Base-by-base conservation (phyloP, 2,113 vertebrate genomes). In the Reinhardtius hippoglossoides region DNA sequence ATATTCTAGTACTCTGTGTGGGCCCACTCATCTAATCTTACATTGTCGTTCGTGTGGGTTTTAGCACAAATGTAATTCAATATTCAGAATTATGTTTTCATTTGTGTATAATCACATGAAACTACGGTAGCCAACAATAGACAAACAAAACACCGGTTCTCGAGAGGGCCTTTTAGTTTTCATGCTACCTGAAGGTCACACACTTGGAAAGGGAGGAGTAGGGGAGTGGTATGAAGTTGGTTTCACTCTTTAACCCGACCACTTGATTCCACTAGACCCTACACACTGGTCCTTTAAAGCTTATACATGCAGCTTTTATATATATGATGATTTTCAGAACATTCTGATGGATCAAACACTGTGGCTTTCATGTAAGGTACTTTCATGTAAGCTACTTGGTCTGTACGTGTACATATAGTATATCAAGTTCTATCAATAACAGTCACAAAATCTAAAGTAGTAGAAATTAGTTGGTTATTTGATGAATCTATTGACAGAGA, bases 1-100 rank as follows among this genome's bases (percentile, higher is more conserved):
- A 8, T 59, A 18, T 72, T 67, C 6, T 23, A 42, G 20, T 12
- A 18, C 50, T 79, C 63, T 61, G 42, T 74, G 52, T 14, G 46
- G 48, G 8, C 26, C 21, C 26, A 21, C 61, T 40, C 5, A 18
- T 65, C 27, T 80, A 35, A 78, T 68, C 57, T 37, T 9, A 37
- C 35, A 37, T 9, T 52, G 50, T 18, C 6, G 31, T 31, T 31
- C 31, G 18, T 20, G 50, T n/a, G 8, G 20, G 50, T 52, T n/a
- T 20, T n/a, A 52, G 4, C 16, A 52, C 5, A 52, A 20, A 14
- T 52, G 50, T 52, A 8, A 8, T 52, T 20, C 6, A 5, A 52
- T 52, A 13, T 2, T n/a, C 6, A n/a, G 35, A 37, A 44, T 44
- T 50, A 9, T 21, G 52, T 54, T 54, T 21, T 21, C 8, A 54